These are phyloP conservation scores for Drosophila rellima DNA, from an alignment of 2,888 invertebrate species.

Conservation along the genomic window DNA sequence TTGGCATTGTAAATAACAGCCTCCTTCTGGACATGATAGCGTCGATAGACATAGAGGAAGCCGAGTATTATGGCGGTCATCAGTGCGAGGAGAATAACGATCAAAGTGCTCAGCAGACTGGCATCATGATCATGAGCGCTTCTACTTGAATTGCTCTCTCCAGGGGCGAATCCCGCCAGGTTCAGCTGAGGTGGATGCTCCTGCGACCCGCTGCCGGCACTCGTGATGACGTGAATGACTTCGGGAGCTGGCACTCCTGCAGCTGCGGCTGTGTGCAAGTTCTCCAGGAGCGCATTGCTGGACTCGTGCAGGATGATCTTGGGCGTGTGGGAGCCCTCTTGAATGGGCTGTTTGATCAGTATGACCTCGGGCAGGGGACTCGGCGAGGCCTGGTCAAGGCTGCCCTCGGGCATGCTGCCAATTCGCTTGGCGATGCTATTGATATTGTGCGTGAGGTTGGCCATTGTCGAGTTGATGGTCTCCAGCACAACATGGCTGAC, in stretches of 20 bases:
- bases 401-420: conserved; percentile 62
- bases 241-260: conserved; percentile 76
- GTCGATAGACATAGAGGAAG: conserved; percentile 82
- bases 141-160: conserved; percentile 49
- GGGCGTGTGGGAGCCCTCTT: conserved; percentile 76
- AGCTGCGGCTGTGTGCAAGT: conserved; percentile 65
- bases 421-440: conserved; percentile 82
- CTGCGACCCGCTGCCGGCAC: conserved; percentile 47
- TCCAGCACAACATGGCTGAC: conserved; percentile 84
- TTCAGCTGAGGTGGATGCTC: conserved; percentile 60
- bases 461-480: conserved; percentile 84
- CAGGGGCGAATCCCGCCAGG: conserved; percentile 65
- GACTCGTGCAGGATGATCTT: conserved; percentile 84
- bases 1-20: conserved; percentile 69
- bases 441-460: conserved; percentile 83
- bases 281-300: conserved; percentile 71
- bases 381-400: conserved; percentile 51
- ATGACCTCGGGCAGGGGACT: conserved; percentile 83
- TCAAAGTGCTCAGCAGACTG: conserved; percentile 76
- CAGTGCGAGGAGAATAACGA: conserved; percentile 80
- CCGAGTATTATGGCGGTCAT: conserved; percentile 79
- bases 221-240: conserved; percentile 85
- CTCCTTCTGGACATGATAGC: conserved; percentile 76
- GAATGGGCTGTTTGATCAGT: conserved; percentile 80
- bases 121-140: conserved; percentile 75